phyloP scores from a whole-genome alignment of 2,888 invertebrate species.

The Caenorhabditis macrosperma region DNA sequence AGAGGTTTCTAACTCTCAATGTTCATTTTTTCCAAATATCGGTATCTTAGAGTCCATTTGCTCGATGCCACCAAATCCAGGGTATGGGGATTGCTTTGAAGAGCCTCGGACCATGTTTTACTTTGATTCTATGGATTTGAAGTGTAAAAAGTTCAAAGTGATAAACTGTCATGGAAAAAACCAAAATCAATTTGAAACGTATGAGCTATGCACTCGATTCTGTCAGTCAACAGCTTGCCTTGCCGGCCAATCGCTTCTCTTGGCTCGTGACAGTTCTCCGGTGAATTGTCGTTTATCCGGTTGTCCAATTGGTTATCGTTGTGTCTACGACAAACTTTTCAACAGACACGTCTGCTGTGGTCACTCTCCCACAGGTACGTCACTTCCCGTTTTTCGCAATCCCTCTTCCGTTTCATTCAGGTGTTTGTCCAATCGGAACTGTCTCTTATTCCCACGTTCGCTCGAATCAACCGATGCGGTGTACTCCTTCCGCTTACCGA shows the following conservation, averaged over 20 bases:
- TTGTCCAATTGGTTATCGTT: slow-evolving; percentile 63
- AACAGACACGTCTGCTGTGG: slow-evolving; percentile 67
- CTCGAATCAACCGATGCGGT: slow-evolving; percentile 53
- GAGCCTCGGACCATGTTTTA: slow-evolving; percentile 60
- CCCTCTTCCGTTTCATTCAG: slow-evolving; percentile 21
- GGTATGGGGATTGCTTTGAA: slow-evolving; percentile 65
- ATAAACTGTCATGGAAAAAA: slow-evolving; percentile 59
- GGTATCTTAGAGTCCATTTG: slow-evolving; percentile 60
- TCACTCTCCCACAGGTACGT: slow-evolving; percentile 54
- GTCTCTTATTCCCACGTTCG: slow-evolving; percentile 56
- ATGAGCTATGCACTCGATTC: slow-evolving; percentile 60
- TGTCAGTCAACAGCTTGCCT: slow-evolving; percentile 66
- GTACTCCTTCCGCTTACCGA: slow-evolving; percentile 52
- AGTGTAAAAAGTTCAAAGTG: slow-evolving; percentile 67
- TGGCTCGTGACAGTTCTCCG: slow-evolving; percentile 61
- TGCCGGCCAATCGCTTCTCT: slow-evolving; percentile 58
- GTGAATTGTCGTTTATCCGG: slow-evolving; percentile 42
- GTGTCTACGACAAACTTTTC: slow-evolving; percentile 66
- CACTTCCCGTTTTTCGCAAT: not conserved
- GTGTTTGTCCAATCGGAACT: slow-evolving; percentile 64
- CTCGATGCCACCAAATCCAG: slow-evolving; percentile 67
- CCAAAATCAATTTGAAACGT: slow-evolving; percentile 63
- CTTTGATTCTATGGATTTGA: slow-evolving; percentile 64
- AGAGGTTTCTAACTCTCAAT: slow-evolving; percentile 49
- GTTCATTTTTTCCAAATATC: not conserved